Percentiles rank a stretch among this genome's conserved stretches.
These are phyloP conservation scores for Chlamydotis undulata DNA, from an alignment of 2,113 vertebrate genomes.

Conservation along the genomic window DNA sequence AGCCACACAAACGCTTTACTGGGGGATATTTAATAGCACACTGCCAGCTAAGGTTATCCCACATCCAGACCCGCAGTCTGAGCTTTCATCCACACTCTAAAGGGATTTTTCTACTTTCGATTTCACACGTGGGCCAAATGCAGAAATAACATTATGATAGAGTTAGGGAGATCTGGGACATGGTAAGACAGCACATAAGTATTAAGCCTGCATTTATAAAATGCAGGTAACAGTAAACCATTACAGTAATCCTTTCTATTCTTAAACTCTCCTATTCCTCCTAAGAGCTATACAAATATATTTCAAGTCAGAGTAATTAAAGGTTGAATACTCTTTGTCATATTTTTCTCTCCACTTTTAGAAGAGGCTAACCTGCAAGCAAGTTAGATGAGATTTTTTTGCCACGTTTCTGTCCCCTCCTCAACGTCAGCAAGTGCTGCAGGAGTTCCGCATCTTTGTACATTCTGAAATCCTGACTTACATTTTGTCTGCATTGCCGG, in stretches of 20 bases:
- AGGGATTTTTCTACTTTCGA: not conserved
- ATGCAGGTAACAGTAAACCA: not conserved
- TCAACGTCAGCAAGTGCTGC: not conserved
- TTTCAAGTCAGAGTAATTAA: not conserved
- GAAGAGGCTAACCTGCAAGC: not conserved
- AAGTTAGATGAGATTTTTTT: not conserved
- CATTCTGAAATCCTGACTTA: not conserved
- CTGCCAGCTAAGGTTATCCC: not conserved
- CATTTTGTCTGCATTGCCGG: not conserved
- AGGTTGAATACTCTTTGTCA: not conserved
- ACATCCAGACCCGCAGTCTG: not conserved
- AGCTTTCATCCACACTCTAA: not conserved
- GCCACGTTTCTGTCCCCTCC: not conserved
- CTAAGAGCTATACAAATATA: not conserved
- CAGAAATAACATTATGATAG: not conserved
- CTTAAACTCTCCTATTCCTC: not conserved
- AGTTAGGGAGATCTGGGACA: not conserved
- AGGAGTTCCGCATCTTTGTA: not conserved
- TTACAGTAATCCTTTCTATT: not conserved
- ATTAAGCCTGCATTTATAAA: not conserved
- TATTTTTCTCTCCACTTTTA: not conserved
- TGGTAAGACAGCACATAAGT: not conserved
- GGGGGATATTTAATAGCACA: not conserved
- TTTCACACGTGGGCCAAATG: not conserved
- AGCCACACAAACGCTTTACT: not conserved